These are phyloP conservation scores for Xestoiulus laeticollis DNA, from an alignment of 2,888 invertebrate species.

Conservation along the genomic window DNA sequence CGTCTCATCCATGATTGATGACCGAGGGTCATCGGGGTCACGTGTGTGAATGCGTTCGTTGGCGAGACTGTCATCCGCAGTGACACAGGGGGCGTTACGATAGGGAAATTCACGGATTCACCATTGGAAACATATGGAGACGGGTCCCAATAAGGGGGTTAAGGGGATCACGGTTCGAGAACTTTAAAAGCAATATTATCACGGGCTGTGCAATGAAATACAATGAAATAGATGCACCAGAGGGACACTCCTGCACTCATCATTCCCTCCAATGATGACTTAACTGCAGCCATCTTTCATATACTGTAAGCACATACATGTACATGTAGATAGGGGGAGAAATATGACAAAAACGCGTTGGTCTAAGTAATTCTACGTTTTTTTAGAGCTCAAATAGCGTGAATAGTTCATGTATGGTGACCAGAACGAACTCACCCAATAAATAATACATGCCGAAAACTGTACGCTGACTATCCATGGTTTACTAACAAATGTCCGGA, in stretches of 20 bases:
- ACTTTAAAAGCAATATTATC: constrained; percentile 33
- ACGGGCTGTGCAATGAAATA: neutral
- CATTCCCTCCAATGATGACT: constrained; percentile 9
- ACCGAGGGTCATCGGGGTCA: constrained; percentile 47
- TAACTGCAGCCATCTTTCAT: constrained; percentile 2
- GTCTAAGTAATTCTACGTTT: neutral
- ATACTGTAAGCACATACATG: neutral
- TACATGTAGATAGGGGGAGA: neutral
- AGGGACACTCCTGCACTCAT: constrained; percentile 5
- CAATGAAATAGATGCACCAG: neutral
- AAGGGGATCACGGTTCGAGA: neutral
- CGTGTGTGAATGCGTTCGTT: constrained; percentile 47
- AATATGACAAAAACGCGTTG: neutral
- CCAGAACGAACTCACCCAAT: neutral
- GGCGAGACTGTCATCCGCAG: constrained; percentile 47
- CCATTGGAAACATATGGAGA: constrained; percentile 38
- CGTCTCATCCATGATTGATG: constrained; percentile 49
- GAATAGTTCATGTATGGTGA: constrained; percentile 13
- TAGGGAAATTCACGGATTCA: neutral
- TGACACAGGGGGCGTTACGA: constrained; percentile 47
- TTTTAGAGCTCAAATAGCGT: neutral
- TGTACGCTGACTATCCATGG: neutral
- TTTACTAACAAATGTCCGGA: too few relatives aligned
- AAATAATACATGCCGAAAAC: neutral
- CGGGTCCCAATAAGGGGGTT: neutral